Evolutionary conservation across 2,113 vertebrate species (phyloP).

Genomic region (Poicephalus gulielmi): DNA sequence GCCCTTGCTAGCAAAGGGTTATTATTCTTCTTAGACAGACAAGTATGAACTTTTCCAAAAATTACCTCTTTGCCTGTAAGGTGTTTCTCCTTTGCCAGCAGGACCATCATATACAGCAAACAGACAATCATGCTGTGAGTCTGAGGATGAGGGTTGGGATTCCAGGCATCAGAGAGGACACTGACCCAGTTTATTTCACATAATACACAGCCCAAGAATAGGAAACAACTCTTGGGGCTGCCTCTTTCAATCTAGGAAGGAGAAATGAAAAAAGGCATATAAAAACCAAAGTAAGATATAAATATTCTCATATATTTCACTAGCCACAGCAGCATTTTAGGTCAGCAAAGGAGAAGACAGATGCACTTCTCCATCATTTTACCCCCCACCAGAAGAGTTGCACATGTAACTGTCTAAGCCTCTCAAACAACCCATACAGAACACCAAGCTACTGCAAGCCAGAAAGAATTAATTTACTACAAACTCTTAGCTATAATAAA

Average conservation of each 20-base stretch:
- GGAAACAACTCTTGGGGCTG: constrained; percentile 95
- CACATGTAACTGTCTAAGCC: neutral
- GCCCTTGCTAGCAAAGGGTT: neutral
- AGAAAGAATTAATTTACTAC: neutral
- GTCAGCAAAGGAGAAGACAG: neutral
- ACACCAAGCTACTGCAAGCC: neutral
- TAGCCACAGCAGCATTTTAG: neutral
- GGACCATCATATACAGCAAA: constrained; percentile 91
- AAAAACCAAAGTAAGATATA: neutral
- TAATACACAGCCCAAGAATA: constrained; percentile 90
- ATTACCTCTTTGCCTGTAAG: constrained; percentile 82
- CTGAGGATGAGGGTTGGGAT: constrained; percentile 72
- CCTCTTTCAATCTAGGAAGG: constrained; percentile 90
- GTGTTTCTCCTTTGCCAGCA: constrained; percentile 91
- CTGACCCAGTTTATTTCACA: constrained; percentile 97
- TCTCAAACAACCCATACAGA: neutral
- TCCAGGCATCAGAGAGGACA: constrained; percentile 86
- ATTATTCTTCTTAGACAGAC: neutral
- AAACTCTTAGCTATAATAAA: neutral
- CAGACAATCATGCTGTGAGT: constrained; percentile 88
- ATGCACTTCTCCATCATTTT: neutral
- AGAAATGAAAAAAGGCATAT: neutral
- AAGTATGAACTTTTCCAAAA: neutral
- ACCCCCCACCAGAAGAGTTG: accelerated
- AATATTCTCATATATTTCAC: neutral